Base-by-base conservation (phyloP, 64 coral and sea anemone species). In the Dendrophyllia cribrosa region DNA sequence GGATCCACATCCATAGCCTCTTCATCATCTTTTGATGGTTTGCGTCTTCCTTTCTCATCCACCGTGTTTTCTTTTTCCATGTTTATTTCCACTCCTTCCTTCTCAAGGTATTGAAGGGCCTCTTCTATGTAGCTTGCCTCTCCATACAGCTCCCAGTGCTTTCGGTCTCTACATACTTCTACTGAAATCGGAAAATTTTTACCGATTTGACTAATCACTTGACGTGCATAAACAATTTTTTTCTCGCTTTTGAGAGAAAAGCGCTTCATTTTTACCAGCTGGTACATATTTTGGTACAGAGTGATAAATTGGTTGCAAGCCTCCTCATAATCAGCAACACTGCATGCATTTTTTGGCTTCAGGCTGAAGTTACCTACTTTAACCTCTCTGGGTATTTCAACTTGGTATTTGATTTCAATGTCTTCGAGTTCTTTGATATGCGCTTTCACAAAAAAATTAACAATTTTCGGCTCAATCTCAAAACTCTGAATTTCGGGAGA, bases 111-210 rank as follows among this genome's bases (percentile, higher is more conserved):
- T 22, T 51, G 48, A 48, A 92, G 15, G 0, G 43, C 75, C 52
- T 86, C 66, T 25, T 59, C 47, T 3, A 92, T 48, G 20, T 76
- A 6, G 7, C 23, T 0, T 3, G 10, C 20, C 21, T 68, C 61
- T 14, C 91, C 91, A 7, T 77, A 86, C 16, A 92, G 6, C 47
- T 87, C 91, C 82, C 82, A 92, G 13, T 65, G 73, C 43, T 79
- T 79, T 51, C 64, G 61, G 17, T 92, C 82, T 14, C n/a, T 51
- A 5, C 44, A 7, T 4, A 26, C 43, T 3, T 92, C 91, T 14
- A 92, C 70, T 8, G 23, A 64, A 0, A 87, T 59, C 22, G 69
- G 70, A 14, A 77, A 66, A 0, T 58, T 53, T 78, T 78, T 86
- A n/a, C 15, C 43, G 4, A 70, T 43, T 69, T 66, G 56, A 9